phyloP scores from a whole-genome alignment of 2,113 vertebrate species.

The Circaetus cinerascens region DNA sequence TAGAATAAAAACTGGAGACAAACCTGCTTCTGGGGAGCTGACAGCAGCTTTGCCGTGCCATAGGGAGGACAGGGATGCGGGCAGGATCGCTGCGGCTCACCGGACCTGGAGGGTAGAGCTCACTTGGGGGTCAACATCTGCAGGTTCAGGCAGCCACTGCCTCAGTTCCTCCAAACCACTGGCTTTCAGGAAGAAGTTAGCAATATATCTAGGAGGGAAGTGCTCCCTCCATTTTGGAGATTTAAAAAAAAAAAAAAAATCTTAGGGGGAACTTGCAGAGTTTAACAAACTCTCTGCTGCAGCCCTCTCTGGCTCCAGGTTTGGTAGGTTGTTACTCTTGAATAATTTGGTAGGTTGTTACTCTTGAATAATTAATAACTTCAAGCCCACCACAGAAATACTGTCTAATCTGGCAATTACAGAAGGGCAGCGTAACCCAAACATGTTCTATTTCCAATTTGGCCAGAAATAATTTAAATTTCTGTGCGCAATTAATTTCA shows the following conservation, averaged over 20 bases:
- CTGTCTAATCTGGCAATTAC: background rate
- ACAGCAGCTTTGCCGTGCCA: fast-evolving
- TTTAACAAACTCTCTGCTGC: background rate
- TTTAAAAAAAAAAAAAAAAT: background rate
- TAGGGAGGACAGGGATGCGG: background rate
- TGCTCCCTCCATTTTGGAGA: background rate
- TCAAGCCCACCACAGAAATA: background rate
- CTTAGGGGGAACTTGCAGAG: background rate
- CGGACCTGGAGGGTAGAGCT: background rate
- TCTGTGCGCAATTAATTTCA: background rate
- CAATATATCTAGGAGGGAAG: background rate
- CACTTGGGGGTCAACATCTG: background rate
- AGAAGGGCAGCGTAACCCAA: background rate
- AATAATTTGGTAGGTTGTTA: background rate
- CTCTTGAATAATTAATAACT: background rate
- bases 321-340: background rate
- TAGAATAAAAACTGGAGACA: background rate
- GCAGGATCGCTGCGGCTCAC: background rate
- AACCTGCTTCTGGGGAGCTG: background rate
- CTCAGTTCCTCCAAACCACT: background rate
- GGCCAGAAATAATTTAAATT: background rate
- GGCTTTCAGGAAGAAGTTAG: background rate
- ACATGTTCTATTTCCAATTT: background rate
- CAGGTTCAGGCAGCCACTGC: background rate
- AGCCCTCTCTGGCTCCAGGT: background rate